Percentiles rank a stretch among this genome's conserved stretches.
phyloP scores from a whole-genome alignment of 2,888 invertebrate genomes.

The Tridacna crocea region DNA sequence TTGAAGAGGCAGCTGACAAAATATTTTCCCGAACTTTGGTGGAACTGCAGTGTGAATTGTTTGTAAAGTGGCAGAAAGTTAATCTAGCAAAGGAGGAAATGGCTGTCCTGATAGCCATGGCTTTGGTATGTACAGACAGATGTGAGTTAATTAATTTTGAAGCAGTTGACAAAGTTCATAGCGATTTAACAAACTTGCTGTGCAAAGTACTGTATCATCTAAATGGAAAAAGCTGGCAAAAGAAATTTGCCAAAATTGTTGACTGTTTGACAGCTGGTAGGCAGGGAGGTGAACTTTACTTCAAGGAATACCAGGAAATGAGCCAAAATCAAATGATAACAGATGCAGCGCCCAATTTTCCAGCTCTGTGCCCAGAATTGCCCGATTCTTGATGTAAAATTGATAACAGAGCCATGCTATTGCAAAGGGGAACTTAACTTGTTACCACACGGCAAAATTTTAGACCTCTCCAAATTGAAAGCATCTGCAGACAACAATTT shows the following conservation, averaged over 20 bases:
- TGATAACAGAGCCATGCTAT: too few relatives aligned
- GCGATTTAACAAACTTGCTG: slow-evolving; percentile 36
- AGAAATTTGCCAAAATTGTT: slow-evolving; percentile 53
- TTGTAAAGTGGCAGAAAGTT: slow-evolving; percentile 49
- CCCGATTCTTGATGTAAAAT: not conserved
- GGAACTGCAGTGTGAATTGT: slow-evolving; percentile 39
- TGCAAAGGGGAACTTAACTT: not conserved
- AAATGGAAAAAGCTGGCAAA: slow-evolving; percentile 39
- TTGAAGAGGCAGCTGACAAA: slow-evolving; percentile 62
- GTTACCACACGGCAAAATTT: not conserved
- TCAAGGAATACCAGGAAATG: slow-evolving; percentile 57
- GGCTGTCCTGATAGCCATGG: slow-evolving; percentile 52
- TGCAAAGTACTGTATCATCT: slow-evolving; percentile 35
- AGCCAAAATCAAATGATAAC: slow-evolving; percentile 58
- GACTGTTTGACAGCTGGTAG: slow-evolving; percentile 45
- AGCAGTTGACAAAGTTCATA: slow-evolving; percentile 48
- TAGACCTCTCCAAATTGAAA: too few relatives aligned
- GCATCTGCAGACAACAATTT: too few relatives aligned
- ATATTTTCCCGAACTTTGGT: slow-evolving; percentile 56
- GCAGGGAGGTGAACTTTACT: slow-evolving; percentile 50
- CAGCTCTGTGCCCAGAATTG: slow-evolving; percentile 45
- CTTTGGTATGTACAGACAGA: slow-evolving; percentile 48
- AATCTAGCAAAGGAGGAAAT: slow-evolving; percentile 48
- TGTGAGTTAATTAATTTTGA: slow-evolving; percentile 45
- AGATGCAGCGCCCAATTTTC: slow-evolving; percentile 52